Base-by-base conservation (phyloP, 2,888 invertebrate species). In the Macropis europaea region DNA sequence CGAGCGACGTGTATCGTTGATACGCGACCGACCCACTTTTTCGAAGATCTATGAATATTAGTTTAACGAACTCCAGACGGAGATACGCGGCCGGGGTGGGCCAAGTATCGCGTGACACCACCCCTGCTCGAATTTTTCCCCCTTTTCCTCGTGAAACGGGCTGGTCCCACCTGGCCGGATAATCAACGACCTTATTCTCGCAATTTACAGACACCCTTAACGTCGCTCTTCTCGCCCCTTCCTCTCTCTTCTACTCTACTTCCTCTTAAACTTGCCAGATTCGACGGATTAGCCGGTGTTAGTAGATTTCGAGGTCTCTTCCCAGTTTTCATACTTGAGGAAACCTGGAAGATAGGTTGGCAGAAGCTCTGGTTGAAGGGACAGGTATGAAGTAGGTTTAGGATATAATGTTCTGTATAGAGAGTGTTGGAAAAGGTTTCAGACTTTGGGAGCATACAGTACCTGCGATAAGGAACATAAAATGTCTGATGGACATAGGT, bases 1-100 rank as follows among this genome's bases (percentile, higher is more conserved):
- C 60, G 48, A 54, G 59, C 28, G 11, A 54, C 34, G 36, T 40
- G 15, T 62, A 28, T 47, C 40, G 40, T 45, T 45, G 30, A 45
- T 62, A 36, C 34, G 59, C 28, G 38, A 59, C 19, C 36, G 71
- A 68, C 71, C 71, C 17, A 59, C 40, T 72, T 72, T 62, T 42
- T 30, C 52, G 30, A 53, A 52, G 56, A 72, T 52, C 40, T 50
- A 68, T 62, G 62, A 62, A 62, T 71, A 66, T 72, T 72, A 68
- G 68, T 53, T 56, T 72, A 72, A 68, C 71, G 68, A 72, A 72
- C 68, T 61, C 61, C 34, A 32, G 26, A 59, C 64, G 42, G 15
- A 43, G 40, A 59, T 38, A 50, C 57, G 34, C 48, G 34, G 9
- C 30, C 43, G 34, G 19, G 38, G 24, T 19, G 11, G 5, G 5